Conservation (phyloP, 2,888 invertebrate genomes). For the Pristionchus mayeri region DNA sequence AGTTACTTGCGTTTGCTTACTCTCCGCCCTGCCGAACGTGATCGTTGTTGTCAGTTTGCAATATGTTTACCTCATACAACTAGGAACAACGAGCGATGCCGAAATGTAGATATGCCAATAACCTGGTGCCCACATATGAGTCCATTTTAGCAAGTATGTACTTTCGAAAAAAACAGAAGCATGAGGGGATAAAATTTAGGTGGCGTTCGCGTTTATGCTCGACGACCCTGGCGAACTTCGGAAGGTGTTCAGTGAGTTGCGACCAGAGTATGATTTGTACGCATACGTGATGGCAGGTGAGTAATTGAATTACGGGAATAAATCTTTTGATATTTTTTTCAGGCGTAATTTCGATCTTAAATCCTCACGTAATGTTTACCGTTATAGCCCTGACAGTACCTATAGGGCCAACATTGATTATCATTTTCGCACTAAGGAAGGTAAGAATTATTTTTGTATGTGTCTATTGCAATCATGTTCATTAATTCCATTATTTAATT, state of each 20-base stretch:
- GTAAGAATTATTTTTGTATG: neutral
- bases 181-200: no score
- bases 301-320: neutral
- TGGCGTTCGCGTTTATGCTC: neutral
- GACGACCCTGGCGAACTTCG: neutral
- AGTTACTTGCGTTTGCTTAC: neutral
- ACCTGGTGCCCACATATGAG: no score
- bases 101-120: no score
- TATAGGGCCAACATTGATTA: neutral
- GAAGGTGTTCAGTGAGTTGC: neutral
- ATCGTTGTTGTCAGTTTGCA: neutral
- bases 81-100: no score
- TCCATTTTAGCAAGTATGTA: no score
- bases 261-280: neutral
- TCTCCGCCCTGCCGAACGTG: neutral
- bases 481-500: no score
- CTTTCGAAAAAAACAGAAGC: no score
- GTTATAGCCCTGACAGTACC: neutral
- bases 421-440: neutral
- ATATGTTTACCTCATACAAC: no score
- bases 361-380: neutral
- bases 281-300: neutral
- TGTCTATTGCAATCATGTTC: neutral
- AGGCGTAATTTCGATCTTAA: neutral
- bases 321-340: neutral